Base-by-base conservation (phyloP, 2,113 vertebrate species). In the Neotragus pygmaeus region DNA sequence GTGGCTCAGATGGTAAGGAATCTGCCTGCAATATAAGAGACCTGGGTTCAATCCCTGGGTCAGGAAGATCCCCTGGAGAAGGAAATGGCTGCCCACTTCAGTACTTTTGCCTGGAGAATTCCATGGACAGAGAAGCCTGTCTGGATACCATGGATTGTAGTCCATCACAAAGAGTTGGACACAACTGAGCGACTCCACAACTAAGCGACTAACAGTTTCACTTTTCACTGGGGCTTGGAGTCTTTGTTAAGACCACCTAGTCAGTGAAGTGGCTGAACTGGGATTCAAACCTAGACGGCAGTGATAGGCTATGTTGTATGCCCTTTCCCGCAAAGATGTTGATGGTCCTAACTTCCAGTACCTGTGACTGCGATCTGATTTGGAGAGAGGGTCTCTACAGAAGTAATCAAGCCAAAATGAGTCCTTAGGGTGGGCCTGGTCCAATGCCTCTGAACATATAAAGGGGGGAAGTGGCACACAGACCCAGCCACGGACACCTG, bases 201-300 rank as follows among this genome's bases (percentile, higher is more conserved):
- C 66, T 70, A 33, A 70, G n/a, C 2, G 5, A 39, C 66, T 70
- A 70, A 70, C 6, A 13, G n/a, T 70, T 70, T 12, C n/a, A 39
- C 66, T 39, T 70, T 70, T 70, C n/a, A 39, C 70, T 60, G 3
- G 73, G 66, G 47, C 66, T 58, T 39, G 47, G 77, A 85, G 80
- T n/a, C 66, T 94, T 60, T 70, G n/a, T 39, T n/a, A 95, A 92
- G 94, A 81, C 88, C 86, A 87, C 77, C 58, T 33, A 70, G 53
- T 25, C 39, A 73, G 39, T 25, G 25, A n/a, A 30, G 57, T n/a
- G 47, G 78, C 64, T 51, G 43, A 36, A 36, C 4, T 80, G 92
- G 62, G 49, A 58, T 77, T 82, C 77, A 95, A 39, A 64, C 39
- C 43, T 30, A 30, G 28, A 47, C 19, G 28, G 36, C 58, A 85